phyloP scores from a whole-genome alignment of 2,888 invertebrate species.

The Elysia crispata region DNA sequence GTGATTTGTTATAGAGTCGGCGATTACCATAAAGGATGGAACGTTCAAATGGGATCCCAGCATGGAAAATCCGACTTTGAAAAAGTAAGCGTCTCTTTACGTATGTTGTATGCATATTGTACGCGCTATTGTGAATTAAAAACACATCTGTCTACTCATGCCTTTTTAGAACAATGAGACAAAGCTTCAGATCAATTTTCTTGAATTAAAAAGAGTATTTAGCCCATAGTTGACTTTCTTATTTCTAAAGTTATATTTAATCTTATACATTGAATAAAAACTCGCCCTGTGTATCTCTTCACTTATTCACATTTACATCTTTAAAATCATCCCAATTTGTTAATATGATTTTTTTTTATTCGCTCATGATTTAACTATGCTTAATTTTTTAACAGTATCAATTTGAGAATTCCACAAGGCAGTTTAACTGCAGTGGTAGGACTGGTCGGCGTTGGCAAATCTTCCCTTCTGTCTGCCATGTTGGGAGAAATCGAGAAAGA shows the following conservation, averaged over 20 bases:
- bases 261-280: too few species aligned
- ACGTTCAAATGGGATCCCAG: slow-evolving; percentile 31
- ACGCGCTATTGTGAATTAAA: too few species aligned
- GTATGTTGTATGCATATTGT: neutral
- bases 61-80: slow-evolving; percentile 7
- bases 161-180: too few species aligned
- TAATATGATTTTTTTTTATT: too few species aligned
- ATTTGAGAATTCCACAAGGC: slow-evolving; percentile 66
- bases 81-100: slow-evolving; percentile 23
- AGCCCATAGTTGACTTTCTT: too few species aligned
- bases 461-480: slow-evolving; percentile 89
- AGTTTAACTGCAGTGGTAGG: slow-evolving; percentile 78
- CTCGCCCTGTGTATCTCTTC: too few species aligned
- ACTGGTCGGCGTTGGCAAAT: slow-evolving; percentile 79
- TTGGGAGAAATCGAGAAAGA: slow-evolving; percentile 93
- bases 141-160: neutral
- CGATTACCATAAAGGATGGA: slow-evolving; percentile 30
- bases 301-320: too few species aligned
- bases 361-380: neutral
- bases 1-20: neutral
- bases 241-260: too few species aligned
- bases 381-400: slow-evolving; percentile 53
- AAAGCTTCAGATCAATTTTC: too few species aligned
- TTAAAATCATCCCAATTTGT: too few species aligned
- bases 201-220: too few species aligned